A percentile compares a stretch with the other conserved stretches of the same genome.
phyloP scores from a whole-genome alignment of 2,888 invertebrate genomes.

The Platynereis dumerilii region DNA sequence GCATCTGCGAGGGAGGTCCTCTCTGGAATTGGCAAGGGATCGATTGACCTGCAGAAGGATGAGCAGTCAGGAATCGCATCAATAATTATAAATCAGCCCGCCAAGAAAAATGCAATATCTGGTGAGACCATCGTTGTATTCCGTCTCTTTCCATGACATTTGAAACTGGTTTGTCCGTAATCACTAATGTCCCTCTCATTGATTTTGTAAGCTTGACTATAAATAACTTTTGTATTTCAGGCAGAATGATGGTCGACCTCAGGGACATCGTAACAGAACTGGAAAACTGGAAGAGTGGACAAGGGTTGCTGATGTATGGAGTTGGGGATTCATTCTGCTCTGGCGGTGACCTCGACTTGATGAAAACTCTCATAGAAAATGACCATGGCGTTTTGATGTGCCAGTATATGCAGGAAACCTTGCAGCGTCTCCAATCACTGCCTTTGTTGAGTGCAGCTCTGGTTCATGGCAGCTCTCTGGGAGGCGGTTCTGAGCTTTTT shows the following conservation, averaged over 20 bases:
- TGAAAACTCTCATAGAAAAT: constrained; percentile 45
- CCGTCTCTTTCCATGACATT: no score
- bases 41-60: constrained; percentile 50
- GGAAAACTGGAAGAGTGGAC: constrained; percentile 64
- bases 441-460: constrained; percentile 66
- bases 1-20: no score
- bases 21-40: constrained; percentile 16
- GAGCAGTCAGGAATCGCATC: constrained; percentile 64
- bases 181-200: not conserved
- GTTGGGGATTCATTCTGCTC: constrained; percentile 66
- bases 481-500: constrained; percentile 68
- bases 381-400: constrained; percentile 64
- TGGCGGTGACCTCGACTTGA: constrained; percentile 65
- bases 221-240: constrained; percentile 49
- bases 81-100: constrained; percentile 62
- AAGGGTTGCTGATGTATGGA: constrained; percentile 65
- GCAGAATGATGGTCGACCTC: constrained; percentile 68
- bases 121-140: constrained; percentile 56
- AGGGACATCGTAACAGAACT: constrained; percentile 62
- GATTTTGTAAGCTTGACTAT: no score
- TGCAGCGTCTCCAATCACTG: constrained; percentile 62
- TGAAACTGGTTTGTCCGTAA: not conserved
- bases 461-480: constrained; percentile 66
- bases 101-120: constrained; percentile 65
- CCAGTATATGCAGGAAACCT: constrained; percentile 64